These are phyloP conservation scores for Pogonognathellus flavescens DNA, from an alignment of 1,140 invertebrate species.

Conservation along the genomic window DNA sequence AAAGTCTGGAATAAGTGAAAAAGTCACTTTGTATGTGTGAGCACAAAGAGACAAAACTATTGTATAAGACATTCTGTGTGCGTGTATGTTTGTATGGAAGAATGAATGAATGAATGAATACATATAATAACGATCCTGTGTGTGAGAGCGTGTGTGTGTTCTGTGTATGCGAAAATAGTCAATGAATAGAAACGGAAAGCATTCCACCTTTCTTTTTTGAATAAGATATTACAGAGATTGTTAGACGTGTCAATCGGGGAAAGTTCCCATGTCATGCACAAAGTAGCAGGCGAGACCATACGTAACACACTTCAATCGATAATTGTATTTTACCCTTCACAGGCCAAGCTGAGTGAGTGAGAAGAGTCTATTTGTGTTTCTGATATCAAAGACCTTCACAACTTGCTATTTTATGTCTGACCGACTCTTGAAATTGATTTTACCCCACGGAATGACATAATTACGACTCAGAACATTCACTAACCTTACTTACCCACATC, in stretches of 20 bases:
- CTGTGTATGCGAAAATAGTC: background rate
- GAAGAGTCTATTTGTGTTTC: too few relatives aligned
- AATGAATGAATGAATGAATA: slow-evolving; percentile 35
- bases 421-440: too few relatives aligned
- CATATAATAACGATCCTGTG: background rate
- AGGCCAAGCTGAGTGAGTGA: too few relatives aligned
- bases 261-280: slow-evolving; percentile 22
- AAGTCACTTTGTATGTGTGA: background rate
- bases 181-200: slow-evolving; percentile 14
- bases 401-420: too few relatives aligned
- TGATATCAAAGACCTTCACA: background rate
- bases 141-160: background rate
- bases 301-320: slow-evolving; percentile 1
- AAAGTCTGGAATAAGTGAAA: background rate
- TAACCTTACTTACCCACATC: too few relatives aligned
- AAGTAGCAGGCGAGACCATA: background rate
- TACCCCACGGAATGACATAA: too few relatives aligned
- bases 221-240: slow-evolving; percentile 36
- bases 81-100: background rate
- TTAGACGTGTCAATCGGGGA: slow-evolving; percentile 32
- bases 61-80: background rate
- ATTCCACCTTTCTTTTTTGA: slow-evolving; percentile 28
- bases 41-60: background rate
- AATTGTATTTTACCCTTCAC: background rate
- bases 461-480: too few relatives aligned